Base-by-base conservation (phyloP, 2,888 invertebrate species). In the Microctonus aethiopoides region DNA sequence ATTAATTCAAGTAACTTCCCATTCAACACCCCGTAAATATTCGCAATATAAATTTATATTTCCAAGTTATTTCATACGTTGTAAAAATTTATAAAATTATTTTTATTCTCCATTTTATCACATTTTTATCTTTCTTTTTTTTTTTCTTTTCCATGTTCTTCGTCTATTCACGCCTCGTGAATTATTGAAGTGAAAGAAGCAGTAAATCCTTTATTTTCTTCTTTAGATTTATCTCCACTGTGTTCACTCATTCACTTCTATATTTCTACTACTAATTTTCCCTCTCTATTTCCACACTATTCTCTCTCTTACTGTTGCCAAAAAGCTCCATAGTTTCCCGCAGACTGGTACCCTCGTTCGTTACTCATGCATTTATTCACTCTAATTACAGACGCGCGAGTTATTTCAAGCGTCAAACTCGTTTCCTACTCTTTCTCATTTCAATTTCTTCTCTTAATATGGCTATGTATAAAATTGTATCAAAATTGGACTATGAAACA, bases 361-460 rank as follows among this genome's bases (percentile, higher is more conserved):
- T n/a, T n/a, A 71, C 76, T 80, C 79, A 80, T 80, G 76, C 78
- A 80, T 80, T 80, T 79, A 80, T 80, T 80, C 79, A 72, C 70
- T 70, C 74, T 79, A 80, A 80, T 80, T 79, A 79, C 73, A 60
- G 46, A 34, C 62, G 69, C 46, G 67, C 67, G 64, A 70, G 70
- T 76, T 75, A 68, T 72, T 75, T 63, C 68, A 73, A 70, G 59
- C 36, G 71, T 41, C 32, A 60, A 52, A 54, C 62, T 41, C 69
- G 32, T 34, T 60, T 46, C 65, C 34, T 29, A 26, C 51, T 29
- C 26, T 29, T 60, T 7, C 24, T 56, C 26, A 26, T 24, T 13
- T 26, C 24, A 10, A 54, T 1, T 24, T 24, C 26, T 54, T 24
- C 11, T 54, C 2, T n/a, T n/a, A n/a, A n/a, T n/a, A n/a, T n/a